These are phyloP conservation scores for Harpegnathos saltator DNA, from an alignment of 1,140 invertebrate genomes.

Conservation along the genomic window DNA sequence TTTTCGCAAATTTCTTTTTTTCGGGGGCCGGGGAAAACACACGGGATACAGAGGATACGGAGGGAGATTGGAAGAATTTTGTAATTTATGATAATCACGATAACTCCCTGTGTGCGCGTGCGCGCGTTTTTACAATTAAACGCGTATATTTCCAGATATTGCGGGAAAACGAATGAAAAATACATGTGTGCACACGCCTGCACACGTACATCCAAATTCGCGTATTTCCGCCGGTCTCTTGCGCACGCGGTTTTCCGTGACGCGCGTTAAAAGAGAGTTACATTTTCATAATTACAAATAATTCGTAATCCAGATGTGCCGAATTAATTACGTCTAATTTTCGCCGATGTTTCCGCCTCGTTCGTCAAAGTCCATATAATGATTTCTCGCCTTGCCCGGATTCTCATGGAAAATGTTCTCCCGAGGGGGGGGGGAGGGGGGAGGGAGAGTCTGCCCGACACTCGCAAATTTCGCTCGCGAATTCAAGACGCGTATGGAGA, in stretches of 20 bases:
- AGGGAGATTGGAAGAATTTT: neutral
- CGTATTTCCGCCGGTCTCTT: neutral
- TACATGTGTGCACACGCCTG: neutral
- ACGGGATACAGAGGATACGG: neutral
- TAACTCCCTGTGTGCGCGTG: neutral
- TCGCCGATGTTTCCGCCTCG: constrained; percentile 2
- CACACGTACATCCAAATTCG: constrained; percentile 5
- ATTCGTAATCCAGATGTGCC: neutral
- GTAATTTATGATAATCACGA: neutral
- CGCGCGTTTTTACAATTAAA: constrained; percentile 9
- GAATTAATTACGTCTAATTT: constrained; percentile 5
- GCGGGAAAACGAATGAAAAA: constrained; percentile 10
- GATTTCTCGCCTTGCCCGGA: neutral
- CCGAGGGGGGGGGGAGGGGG: no score
- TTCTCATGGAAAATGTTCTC: neutral
- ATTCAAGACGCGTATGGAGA: no score
- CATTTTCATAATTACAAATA: constrained; percentile 4
- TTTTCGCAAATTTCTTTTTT: no score
- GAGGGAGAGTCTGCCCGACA: no score
- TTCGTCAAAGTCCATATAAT: neutral
- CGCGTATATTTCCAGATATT: constrained; percentile 1
- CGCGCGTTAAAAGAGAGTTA: neutral
- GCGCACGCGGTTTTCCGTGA: neutral
- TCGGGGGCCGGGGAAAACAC: no score
- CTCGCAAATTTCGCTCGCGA: no score